phyloP scores from a whole-genome alignment of 2,113 vertebrate genomes.

The Notarius lentiginosus region DNA sequence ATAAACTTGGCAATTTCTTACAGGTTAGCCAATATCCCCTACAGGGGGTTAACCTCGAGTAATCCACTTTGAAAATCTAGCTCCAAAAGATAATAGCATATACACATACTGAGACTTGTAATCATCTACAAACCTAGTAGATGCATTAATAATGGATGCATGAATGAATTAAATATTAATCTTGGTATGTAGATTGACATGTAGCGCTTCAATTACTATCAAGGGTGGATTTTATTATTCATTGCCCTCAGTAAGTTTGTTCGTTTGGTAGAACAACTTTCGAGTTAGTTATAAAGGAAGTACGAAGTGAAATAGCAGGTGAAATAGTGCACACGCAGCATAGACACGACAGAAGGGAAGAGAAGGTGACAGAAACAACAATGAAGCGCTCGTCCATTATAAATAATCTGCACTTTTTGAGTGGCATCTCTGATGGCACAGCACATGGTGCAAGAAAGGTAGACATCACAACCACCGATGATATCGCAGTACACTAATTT shows the following conservation, averaged over 20 bases:
- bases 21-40: background rate
- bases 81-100: background rate
- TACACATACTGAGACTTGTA: background rate
- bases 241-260: background rate
- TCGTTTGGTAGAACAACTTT: background rate
- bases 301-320: background rate
- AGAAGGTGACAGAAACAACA: conserved; percentile 14
- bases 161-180: background rate
- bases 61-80: background rate
- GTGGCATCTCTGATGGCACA: conserved; percentile 30
- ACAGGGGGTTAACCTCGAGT: background rate
- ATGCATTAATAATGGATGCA: conserved; percentile 5
- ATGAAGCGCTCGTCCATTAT: conserved; percentile 33
- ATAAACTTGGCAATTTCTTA: background rate
- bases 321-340: background rate
- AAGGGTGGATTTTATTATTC: background rate
- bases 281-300: background rate
- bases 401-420: conserved; percentile 40
- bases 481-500: conserved; percentile 15
- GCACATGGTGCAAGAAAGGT: conserved; percentile 20
- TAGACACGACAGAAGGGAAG: background rate
- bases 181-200: background rate
- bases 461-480: conserved; percentile 21
- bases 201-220: background rate
- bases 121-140: background rate